Conservation (phyloP, 2,113 vertebrate genomes). For the Chlamydotis undulata region DNA sequence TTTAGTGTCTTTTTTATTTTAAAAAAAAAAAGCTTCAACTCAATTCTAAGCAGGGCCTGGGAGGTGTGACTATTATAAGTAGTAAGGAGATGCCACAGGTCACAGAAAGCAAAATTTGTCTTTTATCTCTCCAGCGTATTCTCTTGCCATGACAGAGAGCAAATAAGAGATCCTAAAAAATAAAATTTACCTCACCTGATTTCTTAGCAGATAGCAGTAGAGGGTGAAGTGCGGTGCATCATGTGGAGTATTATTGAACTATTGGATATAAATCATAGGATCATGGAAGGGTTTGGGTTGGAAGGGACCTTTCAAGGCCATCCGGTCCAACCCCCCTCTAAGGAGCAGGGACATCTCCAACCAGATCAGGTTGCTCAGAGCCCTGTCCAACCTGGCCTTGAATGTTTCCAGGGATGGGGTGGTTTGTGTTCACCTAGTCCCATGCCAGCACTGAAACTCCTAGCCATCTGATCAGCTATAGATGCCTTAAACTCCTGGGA, state of each 20-base stretch:
- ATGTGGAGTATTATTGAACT: constrained; percentile 32
- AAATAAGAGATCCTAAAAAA: neutral
- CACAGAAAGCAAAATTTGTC: neutral
- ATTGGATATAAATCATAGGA: neutral
- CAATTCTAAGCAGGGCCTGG: neutral
- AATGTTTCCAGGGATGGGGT: neutral
- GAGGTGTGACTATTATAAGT: neutral
- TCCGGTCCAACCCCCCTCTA: too few species aligned
- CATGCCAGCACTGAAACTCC: neutral
- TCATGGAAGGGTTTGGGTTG: too few species aligned
- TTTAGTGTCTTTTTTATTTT: neutral
- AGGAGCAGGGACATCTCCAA: too few species aligned
- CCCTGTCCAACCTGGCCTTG: too few species aligned
- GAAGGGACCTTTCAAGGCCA: too few species aligned
- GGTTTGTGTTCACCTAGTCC: neutral
- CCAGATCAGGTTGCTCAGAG: too few species aligned
- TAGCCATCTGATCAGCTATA: constrained; percentile 13
- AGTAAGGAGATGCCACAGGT: neutral
- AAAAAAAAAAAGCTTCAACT: neutral
- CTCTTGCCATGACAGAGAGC: neutral
- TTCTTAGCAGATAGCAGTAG: neutral
- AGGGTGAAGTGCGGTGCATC: neutral
- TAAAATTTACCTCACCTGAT: neutral
- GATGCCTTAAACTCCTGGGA: neutral
- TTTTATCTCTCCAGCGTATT: neutral